phyloP scores from a whole-genome alignment of 1,140 invertebrate genomes.

The Danaus plexippus region DNA sequence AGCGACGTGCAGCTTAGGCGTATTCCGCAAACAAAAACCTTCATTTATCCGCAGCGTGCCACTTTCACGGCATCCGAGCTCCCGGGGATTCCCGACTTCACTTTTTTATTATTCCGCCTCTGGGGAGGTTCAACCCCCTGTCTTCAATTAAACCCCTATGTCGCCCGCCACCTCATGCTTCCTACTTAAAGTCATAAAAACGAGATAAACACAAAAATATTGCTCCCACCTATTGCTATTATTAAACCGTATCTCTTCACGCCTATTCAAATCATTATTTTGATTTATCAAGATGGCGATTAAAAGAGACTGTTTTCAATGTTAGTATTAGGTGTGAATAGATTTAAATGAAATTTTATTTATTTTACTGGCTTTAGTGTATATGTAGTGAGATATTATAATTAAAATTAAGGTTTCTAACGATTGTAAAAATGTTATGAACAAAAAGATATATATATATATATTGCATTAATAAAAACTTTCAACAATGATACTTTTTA shows the following conservation, averaged over 20 bases:
- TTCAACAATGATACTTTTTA: too few species aligned
- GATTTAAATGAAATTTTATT: too few species aligned
- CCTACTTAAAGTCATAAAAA: conserved; percentile 69
- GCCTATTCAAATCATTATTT: not conserved
- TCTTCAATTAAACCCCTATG: conserved; percentile 69
- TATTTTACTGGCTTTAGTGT: too few species aligned
- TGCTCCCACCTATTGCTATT: conserved; percentile 47
- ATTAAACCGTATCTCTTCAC: conserved; percentile 44
- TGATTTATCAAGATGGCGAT: too few species aligned
- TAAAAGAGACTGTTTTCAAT: too few species aligned
- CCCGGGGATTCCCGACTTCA: conserved; percentile 54
- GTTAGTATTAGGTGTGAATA: too few species aligned
- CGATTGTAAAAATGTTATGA: too few species aligned
- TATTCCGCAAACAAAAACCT: conserved; percentile 66
- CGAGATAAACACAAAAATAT: conserved; percentile 69
- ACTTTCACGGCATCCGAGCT: conserved; percentile 69
- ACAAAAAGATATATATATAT: too few species aligned
- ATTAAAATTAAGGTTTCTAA: too few species aligned
- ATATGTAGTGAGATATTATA: too few species aligned
- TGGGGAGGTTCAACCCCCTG: conserved; percentile 44
- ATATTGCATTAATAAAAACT: too few species aligned
- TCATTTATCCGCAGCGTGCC: conserved; percentile 69
- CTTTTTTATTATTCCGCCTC: conserved; percentile 63
- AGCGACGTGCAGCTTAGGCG: conserved; percentile 58
- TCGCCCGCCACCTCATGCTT: conserved; percentile 60